Percentiles rank a stretch among this genome's conserved stretches.
These are phyloP conservation scores for Triplophysa rosa DNA, from an alignment of 2,113 vertebrate genomes.

Conservation along the genomic window DNA sequence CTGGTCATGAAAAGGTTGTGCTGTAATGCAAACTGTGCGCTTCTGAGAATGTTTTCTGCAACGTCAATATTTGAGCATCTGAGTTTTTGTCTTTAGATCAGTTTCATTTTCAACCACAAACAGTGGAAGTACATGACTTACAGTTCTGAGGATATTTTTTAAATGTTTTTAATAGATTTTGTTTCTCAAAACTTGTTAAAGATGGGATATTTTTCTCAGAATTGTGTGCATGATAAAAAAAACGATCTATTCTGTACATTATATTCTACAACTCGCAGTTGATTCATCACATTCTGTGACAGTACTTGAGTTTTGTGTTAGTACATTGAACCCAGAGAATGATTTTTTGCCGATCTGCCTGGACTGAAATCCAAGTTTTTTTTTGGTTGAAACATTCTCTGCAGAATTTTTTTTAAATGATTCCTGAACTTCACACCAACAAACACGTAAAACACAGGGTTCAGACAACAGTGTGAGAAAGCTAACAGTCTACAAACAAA, in stretches of 20 bases:
- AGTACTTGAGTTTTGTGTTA: slow-evolving; percentile 23
- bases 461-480: slow-evolving; percentile 89
- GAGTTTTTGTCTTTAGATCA: too few species aligned
- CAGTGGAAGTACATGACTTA: too few species aligned
- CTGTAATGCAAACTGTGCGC: too few species aligned
- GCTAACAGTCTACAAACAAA: slow-evolving; percentile 80
- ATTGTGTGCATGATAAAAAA: too few species aligned
- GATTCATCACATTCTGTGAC: not conserved
- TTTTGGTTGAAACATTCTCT: slow-evolving; percentile 31
- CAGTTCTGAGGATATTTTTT: too few species aligned
- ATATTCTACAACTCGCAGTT: not conserved
- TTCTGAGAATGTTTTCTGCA: too few species aligned
- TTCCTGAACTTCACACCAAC: slow-evolving; percentile 87
- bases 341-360: not conserved
- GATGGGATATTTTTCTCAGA: too few species aligned
- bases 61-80: too few species aligned
- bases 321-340: slow-evolving; percentile 17
- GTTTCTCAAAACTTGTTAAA: too few species aligned
- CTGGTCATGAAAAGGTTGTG: too few species aligned
- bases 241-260: not conserved
- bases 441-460: slow-evolving; percentile 88
- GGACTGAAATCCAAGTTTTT: not conserved
- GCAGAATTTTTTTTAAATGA: slow-evolving; percentile 75
- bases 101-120: too few species aligned
- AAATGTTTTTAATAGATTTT: too few species aligned